Percentiles rank a stretch among this genome's conserved stretches.
Conservation (phyloP, 2,113 vertebrate species). For the Ciconia stormi region DNA sequence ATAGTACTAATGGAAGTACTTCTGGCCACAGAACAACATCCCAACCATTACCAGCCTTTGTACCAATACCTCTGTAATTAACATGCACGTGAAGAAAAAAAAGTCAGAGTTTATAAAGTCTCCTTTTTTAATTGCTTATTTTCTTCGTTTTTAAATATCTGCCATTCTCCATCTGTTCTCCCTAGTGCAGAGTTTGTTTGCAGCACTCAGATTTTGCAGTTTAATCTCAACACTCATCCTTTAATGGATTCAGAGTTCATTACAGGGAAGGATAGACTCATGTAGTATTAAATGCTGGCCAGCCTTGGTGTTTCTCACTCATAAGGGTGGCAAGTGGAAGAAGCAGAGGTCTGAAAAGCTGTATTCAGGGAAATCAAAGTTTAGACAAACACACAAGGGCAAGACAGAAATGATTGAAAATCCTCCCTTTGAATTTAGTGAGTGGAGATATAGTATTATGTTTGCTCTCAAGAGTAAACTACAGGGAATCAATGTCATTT, state of each 20-base stretch:
- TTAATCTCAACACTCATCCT: slow-evolving; percentile 37
- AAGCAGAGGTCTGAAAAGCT: slow-evolving; percentile 31
- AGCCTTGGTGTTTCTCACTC: slow-evolving; percentile 30
- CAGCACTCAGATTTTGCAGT: slow-evolving; percentile 26
- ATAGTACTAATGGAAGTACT: slow-evolving; percentile 42
- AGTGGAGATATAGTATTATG: background rate
- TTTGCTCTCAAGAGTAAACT: slow-evolving; percentile 32
- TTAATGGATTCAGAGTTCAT: slow-evolving; percentile 58
- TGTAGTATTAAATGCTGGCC: slow-evolving; percentile 18
- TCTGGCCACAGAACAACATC: slow-evolving; percentile 45
- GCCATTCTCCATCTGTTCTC: slow-evolving; percentile 66
- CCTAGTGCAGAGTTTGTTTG: slow-evolving; percentile 24
- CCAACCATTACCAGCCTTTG: slow-evolving; percentile 3
- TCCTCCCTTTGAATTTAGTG: background rate
- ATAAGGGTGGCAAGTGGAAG: background rate
- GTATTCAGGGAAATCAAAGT: slow-evolving; percentile 35
- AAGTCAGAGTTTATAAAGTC: slow-evolving; percentile 13
- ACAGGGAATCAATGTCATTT: slow-evolving; percentile 41
- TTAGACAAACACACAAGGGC: slow-evolving; percentile 22
- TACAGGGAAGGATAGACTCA: background rate
- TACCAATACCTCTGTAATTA: slow-evolving; percentile 55
- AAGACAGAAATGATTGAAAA: background rate
- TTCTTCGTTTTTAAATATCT: slow-evolving; percentile 39
- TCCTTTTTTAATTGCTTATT: slow-evolving; percentile 60
- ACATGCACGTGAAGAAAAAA: background rate